Evolutionary conservation across 2,797 vertebrate species (phyloP), one percentile per base, ranked within the genome.

Genomic region (Tachyglossus aculeatus): DNA sequence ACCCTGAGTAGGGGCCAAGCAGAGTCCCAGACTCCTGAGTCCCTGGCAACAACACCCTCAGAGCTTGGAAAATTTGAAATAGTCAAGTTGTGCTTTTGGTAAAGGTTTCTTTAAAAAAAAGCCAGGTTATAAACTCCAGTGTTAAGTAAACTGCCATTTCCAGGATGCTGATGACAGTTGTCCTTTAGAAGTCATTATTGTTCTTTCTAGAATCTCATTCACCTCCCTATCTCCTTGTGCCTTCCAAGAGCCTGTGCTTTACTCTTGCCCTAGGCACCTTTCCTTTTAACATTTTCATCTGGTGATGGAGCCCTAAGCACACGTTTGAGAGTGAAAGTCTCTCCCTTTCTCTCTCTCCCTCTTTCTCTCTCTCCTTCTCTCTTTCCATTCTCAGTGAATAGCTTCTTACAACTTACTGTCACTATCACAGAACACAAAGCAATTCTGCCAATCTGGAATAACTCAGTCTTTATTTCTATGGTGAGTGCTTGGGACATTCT

Each of bases 401-500:
- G 9, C 2, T 32, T 78, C 50, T 59, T 51, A 2, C 22, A 74
- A 60, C 19, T 22, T 15, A 44, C 67, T 47, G 21, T 45, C 64
- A 60, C 68, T 41, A 80, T 60, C 16, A 66, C 5, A 19, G 24
- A 37, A 25, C 44, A 63, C 18, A 69, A 69, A 15, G 10, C 66
- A 10, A 72, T 18, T 22, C 38, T 75, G 25, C 14, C 57, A 39
- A 61, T 21, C n/a, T 33, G 43, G 57, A 60, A 67, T 65, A 38
- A 63, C 55, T 66, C 59, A 6, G 11, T 53, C 15, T 67, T 76
- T 67, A 8, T 22, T 74, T 74, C 65, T 78, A 3, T 0, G 1
- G 31, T 44, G 21, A 3, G 64, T 73, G 45, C 40, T 33, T 58
- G 45, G 16, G 31, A 75, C 72, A 84, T 24, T 67, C 19, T 61